Percentiles rank a stretch among this genome's conserved stretches.
Conservation (phyloP, 2,113 vertebrate genomes). For the Oceanodroma tethys region DNA sequence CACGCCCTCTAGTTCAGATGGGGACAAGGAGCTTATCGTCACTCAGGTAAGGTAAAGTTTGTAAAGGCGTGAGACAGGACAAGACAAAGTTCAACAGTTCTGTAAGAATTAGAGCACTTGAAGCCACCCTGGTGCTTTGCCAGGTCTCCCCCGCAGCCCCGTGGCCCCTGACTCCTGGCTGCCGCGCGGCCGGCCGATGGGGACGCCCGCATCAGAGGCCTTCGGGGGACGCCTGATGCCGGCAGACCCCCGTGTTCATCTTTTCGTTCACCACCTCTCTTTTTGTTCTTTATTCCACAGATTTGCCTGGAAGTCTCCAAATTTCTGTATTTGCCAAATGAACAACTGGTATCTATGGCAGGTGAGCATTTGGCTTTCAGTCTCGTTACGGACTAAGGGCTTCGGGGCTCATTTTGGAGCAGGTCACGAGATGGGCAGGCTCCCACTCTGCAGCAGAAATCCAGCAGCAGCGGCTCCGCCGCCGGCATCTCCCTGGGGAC, state of each 20-base stretch:
- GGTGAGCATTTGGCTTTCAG: not conserved
- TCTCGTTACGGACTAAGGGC: accelerated
- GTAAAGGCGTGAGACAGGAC: not conserved
- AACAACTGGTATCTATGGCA: slow-evolving; percentile 13
- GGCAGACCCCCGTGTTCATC: accelerated
- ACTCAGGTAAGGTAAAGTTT: not conserved
- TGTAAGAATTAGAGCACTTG: not conserved
- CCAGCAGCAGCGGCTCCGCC: not conserved
- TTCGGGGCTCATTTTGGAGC: not conserved
- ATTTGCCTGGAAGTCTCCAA: slow-evolving; percentile 45
- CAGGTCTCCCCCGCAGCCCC: not conserved
- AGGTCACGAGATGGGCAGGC: accelerated
- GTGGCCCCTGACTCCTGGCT: not conserved
- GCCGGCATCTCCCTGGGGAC: accelerated
- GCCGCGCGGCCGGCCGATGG: accelerated
- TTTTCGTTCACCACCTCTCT: not conserved
- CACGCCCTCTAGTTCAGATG: not conserved
- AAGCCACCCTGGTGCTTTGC: not conserved
- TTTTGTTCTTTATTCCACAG: not conserved
- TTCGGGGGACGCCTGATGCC: accelerated
- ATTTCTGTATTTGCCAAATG: not conserved
- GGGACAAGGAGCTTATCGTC: not conserved
- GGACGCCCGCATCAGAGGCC: accelerated
- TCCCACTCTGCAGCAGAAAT: not conserved
- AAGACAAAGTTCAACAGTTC: not conserved